Conservation (phyloP, 2,113 vertebrate genomes). For the Sturnira hondurensis region DNA sequence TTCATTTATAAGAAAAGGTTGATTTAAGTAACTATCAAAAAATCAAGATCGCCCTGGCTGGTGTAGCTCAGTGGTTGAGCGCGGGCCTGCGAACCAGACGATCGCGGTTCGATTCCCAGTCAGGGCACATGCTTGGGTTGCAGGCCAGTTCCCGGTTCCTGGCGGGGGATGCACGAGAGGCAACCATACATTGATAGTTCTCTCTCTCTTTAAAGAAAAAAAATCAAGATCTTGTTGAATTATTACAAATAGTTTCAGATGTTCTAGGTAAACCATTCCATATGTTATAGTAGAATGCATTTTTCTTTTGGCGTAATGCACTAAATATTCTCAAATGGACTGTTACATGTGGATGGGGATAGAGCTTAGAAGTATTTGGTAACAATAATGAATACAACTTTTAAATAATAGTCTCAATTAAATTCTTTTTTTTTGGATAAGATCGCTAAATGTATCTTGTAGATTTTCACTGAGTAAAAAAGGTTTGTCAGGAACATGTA, state of each 20-base stretch:
- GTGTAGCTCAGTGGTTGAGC: no score
- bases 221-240: neutral
- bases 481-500: no score
- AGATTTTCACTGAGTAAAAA: neutral
- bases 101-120: no score
- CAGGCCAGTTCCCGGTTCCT: no score
- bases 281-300: neutral
- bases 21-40: neutral
- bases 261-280: neutral
- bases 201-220: no score
- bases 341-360: neutral
- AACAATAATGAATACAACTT: neutral
- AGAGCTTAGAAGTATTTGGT: neutral
- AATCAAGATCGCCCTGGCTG: neutral
- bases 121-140: no score
- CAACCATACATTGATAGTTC: no score
- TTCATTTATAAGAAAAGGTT: neutral
- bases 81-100: no score
- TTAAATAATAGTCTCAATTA: neutral
- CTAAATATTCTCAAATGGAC: neutral
- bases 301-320: neutral
- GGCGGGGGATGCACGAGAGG: no score
- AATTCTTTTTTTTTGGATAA: neutral
- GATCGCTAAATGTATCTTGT: slow-evolving; percentile 13
- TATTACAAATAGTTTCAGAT: neutral